Base-by-base conservation (phyloP, 2,113 vertebrate genomes). In the Probosciger aterrimus region DNA sequence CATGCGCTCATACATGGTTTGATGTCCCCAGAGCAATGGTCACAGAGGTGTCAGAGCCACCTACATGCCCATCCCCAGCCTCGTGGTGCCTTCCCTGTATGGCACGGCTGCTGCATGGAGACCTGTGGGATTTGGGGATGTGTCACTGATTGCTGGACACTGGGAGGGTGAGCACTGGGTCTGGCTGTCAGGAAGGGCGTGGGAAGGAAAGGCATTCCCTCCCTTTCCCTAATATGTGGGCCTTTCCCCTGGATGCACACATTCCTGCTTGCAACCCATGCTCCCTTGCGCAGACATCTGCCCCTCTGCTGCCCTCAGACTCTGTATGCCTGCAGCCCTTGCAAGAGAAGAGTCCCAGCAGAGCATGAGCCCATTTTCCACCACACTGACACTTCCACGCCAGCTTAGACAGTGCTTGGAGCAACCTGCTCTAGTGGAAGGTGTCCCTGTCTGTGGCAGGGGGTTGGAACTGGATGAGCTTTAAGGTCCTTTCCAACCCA, bases 251-350 rank as follows among this genome's bases (percentile, higher is more conserved):
- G 4, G 14, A 49, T n/a, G 41, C 6, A 10, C 1, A 7, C 1
- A 5, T 27, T 57, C 30, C 59, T 0, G 2, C 47, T 62, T 62
- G 46, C 1, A 2, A 31, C 25, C 23, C 15, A 1, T 15, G 22
- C 23, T 25, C 13, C 22, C 11, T 53, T 31, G 31, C 1, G 5
- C 37, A 35, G 27, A 17, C 4, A 4, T n/a, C 30, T 22, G 25
- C 31, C 13, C 11, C 25, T 25, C 39, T 44, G 14, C 27, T 33
- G 16, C 14, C 20, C 12, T 46, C 8, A 46, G 19, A 23, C 46
- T 57, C 18, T 0, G 27, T 25, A 22, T 49, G 35, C 33, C 35
- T 70, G 59, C 37, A 68, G 55, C 25, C 11, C 78, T 50, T 18
- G 39, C 35, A 49, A 35, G 35, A 49, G 55, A 81, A 82, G 9